A percentile compares a stretch with the other conserved stretches of the same genome.
Evolutionary conservation across 2,797 vertebrate genomes (phyloP).

Genomic region (Synanceia verrucosa): DNA sequence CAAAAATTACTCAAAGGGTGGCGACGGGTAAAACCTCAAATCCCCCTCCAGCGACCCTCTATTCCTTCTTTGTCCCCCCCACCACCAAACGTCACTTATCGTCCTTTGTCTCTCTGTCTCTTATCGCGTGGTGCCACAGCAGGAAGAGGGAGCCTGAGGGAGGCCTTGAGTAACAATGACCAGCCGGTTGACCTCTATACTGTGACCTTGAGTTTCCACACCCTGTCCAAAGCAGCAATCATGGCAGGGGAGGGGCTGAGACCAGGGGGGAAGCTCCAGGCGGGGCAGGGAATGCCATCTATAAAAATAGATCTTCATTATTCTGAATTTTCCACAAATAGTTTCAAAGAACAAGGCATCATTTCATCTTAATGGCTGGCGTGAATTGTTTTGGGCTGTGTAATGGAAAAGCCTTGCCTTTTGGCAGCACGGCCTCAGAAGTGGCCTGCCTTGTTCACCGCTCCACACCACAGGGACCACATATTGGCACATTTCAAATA

Average conservation of each 20-base stretch:
- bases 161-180: constrained; percentile 91
- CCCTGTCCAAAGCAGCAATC: constrained; percentile 78
- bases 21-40: constrained; percentile 24
- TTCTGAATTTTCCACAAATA: constrained; percentile 82
- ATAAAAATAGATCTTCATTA: constrained; percentile 82
- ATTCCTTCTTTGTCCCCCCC: constrained; percentile 51
- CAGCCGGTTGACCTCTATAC: constrained; percentile 86
- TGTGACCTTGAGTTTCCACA: constrained; percentile 91
- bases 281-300: constrained; percentile 79
- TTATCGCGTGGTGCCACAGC: constrained; percentile 92
- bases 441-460: constrained; percentile 74
- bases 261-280: constrained; percentile 54
- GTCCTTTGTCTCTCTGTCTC: constrained; percentile 90
- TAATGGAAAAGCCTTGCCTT: constrained; percentile 78
- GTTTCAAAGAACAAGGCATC: constrained; percentile 82
- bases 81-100: constrained; percentile 86
- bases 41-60: constrained; percentile 21
- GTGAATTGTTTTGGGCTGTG: constrained; percentile 80
- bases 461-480: constrained; percentile 78
- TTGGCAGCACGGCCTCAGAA: constrained; percentile 76
- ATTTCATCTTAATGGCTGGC: constrained; percentile 81
- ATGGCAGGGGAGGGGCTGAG: constrained; percentile 36
- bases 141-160: constrained; percentile 86
- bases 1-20: neutral
- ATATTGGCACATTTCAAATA: constrained; percentile 81